These are phyloP conservation scores for Drosophila saltans DNA, from an alignment of 1,140 invertebrate species.

Conservation along the genomic window DNA sequence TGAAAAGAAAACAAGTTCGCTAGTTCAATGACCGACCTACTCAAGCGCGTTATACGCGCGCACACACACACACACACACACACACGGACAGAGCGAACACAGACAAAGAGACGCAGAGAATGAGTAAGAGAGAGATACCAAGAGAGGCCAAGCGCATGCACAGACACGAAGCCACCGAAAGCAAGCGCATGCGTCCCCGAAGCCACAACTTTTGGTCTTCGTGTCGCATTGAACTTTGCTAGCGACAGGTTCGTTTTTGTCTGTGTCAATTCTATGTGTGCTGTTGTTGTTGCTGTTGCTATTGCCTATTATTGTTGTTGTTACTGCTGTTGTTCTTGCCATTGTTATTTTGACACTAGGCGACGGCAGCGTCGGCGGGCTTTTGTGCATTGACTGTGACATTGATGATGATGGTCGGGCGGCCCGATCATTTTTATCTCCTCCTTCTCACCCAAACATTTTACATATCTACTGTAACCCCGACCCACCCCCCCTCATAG, in stretches of 20 bases:
- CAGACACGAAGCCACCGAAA: constrained; percentile 43
- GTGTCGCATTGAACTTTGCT: constrained; percentile 70
- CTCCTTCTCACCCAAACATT: background rate
- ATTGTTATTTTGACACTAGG: constrained; percentile 21
- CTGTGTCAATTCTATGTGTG: constrained; percentile 51
- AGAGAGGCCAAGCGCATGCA: constrained; percentile 28
- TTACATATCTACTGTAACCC: background rate
- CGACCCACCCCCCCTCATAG: background rate
- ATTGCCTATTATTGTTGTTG: background rate
- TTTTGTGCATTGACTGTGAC: constrained; percentile 80
- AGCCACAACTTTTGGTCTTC: constrained; percentile 18
- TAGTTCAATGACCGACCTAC: constrained; percentile 83
- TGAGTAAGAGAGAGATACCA: constrained; percentile 25
- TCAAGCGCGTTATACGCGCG: constrained; percentile 82
- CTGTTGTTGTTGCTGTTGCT: constrained; percentile 36
- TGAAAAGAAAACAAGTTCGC: constrained; percentile 81
- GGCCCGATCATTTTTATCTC: constrained; percentile 9
- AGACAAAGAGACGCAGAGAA: constrained; percentile 28
- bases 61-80: constrained; percentile 38
- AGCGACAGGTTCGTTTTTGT: constrained; percentile 73
- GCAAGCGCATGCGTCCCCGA: constrained; percentile 63
- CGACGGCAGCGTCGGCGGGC: constrained; percentile 14
- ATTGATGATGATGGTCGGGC: constrained; percentile 45
- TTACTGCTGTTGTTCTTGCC: constrained; percentile 26
- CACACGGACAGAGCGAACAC: constrained; percentile 26